A percentile compares a stretch with the other conserved stretches of the same genome.
Evolutionary conservation across 2,797 vertebrate species (phyloP).

Genomic region (Falco concolor): DNA sequence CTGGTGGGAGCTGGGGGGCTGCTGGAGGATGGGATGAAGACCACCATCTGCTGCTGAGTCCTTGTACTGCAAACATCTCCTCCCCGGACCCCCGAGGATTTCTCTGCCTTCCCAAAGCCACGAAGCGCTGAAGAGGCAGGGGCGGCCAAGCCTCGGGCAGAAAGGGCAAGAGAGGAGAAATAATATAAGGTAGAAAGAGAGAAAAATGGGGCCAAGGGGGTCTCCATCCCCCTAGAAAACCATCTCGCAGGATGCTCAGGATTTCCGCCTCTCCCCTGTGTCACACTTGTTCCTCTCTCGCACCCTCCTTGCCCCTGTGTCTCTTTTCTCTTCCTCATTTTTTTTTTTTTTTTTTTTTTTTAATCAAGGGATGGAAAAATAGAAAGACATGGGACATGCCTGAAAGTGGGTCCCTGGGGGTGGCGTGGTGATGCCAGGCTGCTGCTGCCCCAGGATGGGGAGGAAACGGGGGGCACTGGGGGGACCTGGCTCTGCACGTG

Average conservation of each 20-base stretch:
- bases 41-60: neutral
- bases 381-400: neutral
- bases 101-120: neutral
- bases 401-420: neutral
- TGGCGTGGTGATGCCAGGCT: neutral
- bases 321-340: neutral
- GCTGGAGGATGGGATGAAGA: neutral
- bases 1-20: neutral
- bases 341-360: neutral
- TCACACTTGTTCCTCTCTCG: no score
- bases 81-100: neutral
- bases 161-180: neutral
- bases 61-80: neutral
- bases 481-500: fast-evolving
- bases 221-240: neutral
- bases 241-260: neutral
- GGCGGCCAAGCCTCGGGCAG: neutral
- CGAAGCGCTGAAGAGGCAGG: fast-evolving
- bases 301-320: no score
- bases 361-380: neutral
- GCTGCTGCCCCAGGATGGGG: neutral
- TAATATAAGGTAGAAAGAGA: neutral
- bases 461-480: no score
- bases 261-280: neutral
- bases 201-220: fast-evolving